A percentile compares a stretch with the other conserved stretches of the same genome.
Evolutionary conservation across 2,113 vertebrate genomes (phyloP).

Genomic region (Mellivora capensis): DNA sequence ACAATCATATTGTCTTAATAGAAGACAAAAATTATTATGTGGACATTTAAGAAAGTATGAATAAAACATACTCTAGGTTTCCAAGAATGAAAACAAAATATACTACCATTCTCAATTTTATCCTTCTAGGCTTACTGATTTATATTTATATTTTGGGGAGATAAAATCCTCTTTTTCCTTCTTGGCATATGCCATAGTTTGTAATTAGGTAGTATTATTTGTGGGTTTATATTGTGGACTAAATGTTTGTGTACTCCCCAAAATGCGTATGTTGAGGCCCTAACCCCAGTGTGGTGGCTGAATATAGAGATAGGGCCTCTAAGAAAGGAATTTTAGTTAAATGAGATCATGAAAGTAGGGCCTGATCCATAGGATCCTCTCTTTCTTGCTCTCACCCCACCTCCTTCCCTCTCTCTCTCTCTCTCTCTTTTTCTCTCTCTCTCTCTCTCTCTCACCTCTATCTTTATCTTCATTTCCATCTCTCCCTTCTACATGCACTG

Average conservation of each 20-base stretch:
- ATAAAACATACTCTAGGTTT: neutral
- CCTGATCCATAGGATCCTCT: neutral
- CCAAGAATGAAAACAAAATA: neutral
- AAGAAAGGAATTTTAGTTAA: neutral
- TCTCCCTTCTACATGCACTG: neutral
- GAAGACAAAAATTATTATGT: slow-evolving; percentile 5
- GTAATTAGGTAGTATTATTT: neutral
- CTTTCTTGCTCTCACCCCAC: neutral
- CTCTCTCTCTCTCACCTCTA: neutral
- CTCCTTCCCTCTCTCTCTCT: rapidly evolving
- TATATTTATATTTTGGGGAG: neutral
- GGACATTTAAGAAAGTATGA: neutral
- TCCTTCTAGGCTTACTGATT: neutral
- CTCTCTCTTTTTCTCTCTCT: no score
- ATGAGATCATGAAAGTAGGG: neutral
- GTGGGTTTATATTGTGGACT: neutral
- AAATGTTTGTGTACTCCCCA: neutral
- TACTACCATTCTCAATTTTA: neutral
- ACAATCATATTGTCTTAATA: neutral
- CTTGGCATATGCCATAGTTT: neutral
- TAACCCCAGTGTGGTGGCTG: neutral
- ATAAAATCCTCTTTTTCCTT: neutral
- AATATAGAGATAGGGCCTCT: neutral
- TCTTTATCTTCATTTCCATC: neutral
- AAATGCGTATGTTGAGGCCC: neutral